phyloP scores from a whole-genome alignment of 2,888 invertebrate species.

The Alentia gelatinosa region DNA sequence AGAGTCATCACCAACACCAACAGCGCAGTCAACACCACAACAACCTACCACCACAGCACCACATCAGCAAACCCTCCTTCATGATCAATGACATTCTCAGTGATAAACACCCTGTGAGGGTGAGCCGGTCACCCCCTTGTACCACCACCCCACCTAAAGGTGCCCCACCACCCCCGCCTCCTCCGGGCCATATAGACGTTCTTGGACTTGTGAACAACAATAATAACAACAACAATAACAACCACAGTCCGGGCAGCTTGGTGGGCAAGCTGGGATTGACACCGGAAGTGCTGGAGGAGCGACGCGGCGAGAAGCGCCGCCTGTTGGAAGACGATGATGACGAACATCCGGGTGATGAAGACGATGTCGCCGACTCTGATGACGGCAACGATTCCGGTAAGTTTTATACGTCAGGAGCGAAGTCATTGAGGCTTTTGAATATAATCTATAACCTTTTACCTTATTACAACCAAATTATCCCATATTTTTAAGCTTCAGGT shows the following conservation, averaged over 20 bases:
- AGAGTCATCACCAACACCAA: slow-evolving; percentile 9
- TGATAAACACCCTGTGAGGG: slow-evolving; percentile 46
- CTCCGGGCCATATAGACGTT: background rate
- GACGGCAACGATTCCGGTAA: slow-evolving; percentile 33
- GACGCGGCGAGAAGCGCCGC: slow-evolving; percentile 18
- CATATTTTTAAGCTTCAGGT: no score
- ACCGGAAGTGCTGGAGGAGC: background rate
- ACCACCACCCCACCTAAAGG: background rate
- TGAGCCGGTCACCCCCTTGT: slow-evolving; percentile 28
- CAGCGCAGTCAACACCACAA: background rate
- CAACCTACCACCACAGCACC: background rate
- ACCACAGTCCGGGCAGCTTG: background rate
- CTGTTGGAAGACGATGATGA: slow-evolving; percentile 15
- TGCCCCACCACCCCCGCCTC: background rate
- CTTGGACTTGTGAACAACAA: background rate
- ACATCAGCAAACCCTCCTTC: slow-evolving; percentile 43
- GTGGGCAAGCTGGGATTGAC: background rate
- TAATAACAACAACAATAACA: background rate
- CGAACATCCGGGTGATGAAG: background rate
- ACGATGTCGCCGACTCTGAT: background rate
- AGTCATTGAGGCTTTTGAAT: no score
- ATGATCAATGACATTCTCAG: slow-evolving; percentile 58
- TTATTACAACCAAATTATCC: no score
- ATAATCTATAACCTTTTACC: no score
- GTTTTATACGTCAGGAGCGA: no score